These are phyloP conservation scores for Cebuella pygmaea DNA, from an alignment of 2,797 vertebrate genomes.

Conservation along the genomic window DNA sequence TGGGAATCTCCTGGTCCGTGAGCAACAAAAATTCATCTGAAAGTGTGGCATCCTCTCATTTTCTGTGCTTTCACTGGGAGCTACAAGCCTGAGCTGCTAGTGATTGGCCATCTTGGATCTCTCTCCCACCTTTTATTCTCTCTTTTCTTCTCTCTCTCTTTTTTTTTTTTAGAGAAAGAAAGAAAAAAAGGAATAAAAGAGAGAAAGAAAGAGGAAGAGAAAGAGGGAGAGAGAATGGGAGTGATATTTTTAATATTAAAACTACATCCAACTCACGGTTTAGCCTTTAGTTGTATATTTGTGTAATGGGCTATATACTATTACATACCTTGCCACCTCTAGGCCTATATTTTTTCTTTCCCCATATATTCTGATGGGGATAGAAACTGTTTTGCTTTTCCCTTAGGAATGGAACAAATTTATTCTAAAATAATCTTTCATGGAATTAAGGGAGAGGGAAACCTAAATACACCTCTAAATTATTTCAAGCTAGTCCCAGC, in stretches of 20 bases:
- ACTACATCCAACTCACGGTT: background rate
- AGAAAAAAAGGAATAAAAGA: no score
- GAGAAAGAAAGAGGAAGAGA: no score
- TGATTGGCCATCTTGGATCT: no score
- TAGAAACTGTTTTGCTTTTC: conserved; percentile 4
- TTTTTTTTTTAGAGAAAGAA: no score
- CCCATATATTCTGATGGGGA: background rate
- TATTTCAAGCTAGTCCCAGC: conserved; percentile 22
- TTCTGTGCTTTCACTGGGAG: no score
- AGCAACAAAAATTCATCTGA: no score
- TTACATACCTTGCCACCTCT: conserved; percentile 55
- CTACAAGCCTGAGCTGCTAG: no score
- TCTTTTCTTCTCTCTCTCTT: no score
- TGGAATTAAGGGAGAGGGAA: conserved; percentile 34
- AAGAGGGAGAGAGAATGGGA: no score
- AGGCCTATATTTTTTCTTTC: conserved; percentile 30
- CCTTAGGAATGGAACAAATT: conserved; percentile 16
- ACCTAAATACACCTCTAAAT: background rate
- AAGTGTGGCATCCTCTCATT: no score
- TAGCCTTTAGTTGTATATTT: background rate
- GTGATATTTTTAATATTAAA: conserved; percentile 35
- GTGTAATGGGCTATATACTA: conserved; percentile 38
- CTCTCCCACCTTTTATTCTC: no score
- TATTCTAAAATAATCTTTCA: conserved; percentile 55
- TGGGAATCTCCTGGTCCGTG: no score